These are phyloP conservation scores for Choreutis nemorana DNA, from an alignment of 2,888 invertebrate species.

Conservation along the genomic window DNA sequence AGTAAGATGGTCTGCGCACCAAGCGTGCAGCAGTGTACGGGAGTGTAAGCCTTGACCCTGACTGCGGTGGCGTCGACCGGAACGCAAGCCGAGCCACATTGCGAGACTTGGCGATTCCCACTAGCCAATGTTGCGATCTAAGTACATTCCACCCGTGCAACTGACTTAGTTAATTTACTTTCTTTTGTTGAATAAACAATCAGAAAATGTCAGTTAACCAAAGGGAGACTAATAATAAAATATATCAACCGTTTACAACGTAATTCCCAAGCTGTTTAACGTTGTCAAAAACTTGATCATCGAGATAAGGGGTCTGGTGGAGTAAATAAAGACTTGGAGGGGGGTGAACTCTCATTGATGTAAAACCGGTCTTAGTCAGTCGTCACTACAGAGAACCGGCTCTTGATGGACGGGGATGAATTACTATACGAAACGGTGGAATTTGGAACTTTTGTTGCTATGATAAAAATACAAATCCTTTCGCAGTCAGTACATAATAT, in stretches of 20 bases:
- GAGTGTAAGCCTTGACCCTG: conserved; percentile 63
- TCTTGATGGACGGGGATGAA: conserved; percentile 53
- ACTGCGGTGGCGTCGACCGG: conserved; percentile 64
- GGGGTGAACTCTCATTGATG: conserved; percentile 59
- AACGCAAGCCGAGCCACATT: conserved; percentile 54
- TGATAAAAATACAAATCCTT: too few species aligned
- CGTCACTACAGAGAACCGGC: conserved; percentile 46
- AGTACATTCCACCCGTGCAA: conserved; percentile 50
- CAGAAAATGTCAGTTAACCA: too few species aligned
- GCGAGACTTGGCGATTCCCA: conserved; percentile 52
- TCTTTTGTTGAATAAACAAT: not conserved
- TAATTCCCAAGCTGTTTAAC: too few species aligned
- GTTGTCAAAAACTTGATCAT: conserved; percentile 31
- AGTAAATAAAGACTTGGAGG: conserved; percentile 33
- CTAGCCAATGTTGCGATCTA: conserved; percentile 45
- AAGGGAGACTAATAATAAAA: too few species aligned
- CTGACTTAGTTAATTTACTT: conserved; percentile 36
- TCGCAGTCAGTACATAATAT: too few species aligned
- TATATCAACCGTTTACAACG: too few species aligned
- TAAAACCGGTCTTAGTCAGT: conserved; percentile 47
- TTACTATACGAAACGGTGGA: conserved; percentile 35
- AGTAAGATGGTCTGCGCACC: conserved; percentile 28
- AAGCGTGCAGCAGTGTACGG: conserved; percentile 52
- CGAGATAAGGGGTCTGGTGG: conserved; percentile 27
- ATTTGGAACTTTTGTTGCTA: conserved; percentile 30